A percentile compares a stretch with the other conserved stretches of the same genome.
phyloP scores from a whole-genome alignment of 1,140 invertebrate species.

The Ostrea denselamellosa region DNA sequence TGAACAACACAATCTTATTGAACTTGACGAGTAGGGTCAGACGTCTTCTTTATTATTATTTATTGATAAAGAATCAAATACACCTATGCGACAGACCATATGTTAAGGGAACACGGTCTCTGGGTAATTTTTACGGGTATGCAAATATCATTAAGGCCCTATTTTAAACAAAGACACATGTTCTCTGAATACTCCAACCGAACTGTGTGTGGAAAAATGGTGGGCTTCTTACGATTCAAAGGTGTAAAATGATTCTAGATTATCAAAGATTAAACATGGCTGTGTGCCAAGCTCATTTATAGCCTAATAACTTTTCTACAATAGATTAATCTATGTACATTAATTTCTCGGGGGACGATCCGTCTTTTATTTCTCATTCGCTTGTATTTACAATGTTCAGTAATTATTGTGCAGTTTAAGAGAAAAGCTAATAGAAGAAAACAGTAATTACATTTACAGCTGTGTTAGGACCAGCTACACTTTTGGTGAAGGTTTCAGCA shows the following conservation, averaged over 20 bases:
- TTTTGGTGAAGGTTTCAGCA: neutral
- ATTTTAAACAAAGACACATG: conserved; percentile 1
- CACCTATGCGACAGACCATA: conserved; percentile 1
- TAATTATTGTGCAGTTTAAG: conserved; percentile 16
- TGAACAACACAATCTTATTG: neutral
- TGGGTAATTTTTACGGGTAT: neutral
- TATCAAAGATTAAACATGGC: neutral
- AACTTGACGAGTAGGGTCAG: neutral
- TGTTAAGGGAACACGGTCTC: neutral
- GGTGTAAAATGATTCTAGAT: conserved; percentile 16
- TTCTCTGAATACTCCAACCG: neutral
- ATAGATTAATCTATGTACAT: conserved; percentile 19
- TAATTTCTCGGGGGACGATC: neutral
- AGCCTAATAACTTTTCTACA: conserved; percentile 33
- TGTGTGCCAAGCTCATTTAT: conserved; percentile 11
- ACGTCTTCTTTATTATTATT: neutral
- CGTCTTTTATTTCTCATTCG: neutral
- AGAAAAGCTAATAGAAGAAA: conserved; percentile 29
- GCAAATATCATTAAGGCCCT: neutral
- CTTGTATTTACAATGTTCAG: conserved; percentile 21
- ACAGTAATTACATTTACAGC: conserved; percentile 25
- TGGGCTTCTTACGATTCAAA: neutral
- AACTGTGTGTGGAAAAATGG: neutral
- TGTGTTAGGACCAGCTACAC: neutral
- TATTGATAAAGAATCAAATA: conserved; percentile 33